A percentile compares a stretch with the other conserved stretches of the same genome.
Conservation (phyloP, 2,113 vertebrate species). For the Etheostoma cragini region DNA sequence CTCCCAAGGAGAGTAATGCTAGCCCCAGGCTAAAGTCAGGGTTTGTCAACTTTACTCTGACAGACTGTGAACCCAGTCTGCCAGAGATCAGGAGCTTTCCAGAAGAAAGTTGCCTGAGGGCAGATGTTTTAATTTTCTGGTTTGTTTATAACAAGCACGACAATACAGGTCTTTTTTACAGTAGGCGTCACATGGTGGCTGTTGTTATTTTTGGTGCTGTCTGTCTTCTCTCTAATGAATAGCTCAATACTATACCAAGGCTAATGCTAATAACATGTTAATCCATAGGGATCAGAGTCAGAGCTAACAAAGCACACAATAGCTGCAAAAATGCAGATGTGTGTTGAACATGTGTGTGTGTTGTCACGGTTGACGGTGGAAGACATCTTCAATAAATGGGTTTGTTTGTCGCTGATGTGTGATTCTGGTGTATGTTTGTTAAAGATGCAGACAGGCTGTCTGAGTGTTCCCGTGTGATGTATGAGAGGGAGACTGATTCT, state of each 20-base stretch:
- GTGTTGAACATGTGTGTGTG: not conserved
- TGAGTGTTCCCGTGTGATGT: conserved; percentile 49
- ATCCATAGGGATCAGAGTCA: not conserved
- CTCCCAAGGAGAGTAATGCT: not conserved
- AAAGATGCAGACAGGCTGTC: conserved; percentile 20
- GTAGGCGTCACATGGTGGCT: too few species aligned
- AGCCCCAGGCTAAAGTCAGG: conserved; percentile 21
- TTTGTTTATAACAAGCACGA: conserved; percentile 9
- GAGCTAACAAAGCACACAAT: not conserved
- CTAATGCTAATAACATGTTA: conserved; percentile 11
- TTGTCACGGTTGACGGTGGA: not conserved
- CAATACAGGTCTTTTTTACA: not conserved
- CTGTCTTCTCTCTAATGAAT: not conserved
- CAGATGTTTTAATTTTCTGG: not conserved
- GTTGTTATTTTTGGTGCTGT: not conserved
- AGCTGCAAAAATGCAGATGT: not conserved
- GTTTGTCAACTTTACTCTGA: conserved; percentile 3
- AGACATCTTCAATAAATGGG: conserved; percentile 6
- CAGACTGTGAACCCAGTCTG: not conserved
- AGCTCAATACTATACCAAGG: not conserved
- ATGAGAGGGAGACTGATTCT: conserved; percentile 35
- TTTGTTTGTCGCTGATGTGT: not conserved
- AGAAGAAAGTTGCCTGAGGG: not conserved
- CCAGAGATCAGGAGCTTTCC: not conserved
- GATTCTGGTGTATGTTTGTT: conserved; percentile 16